Percentiles rank a stretch among this genome's conserved stretches.
These are phyloP conservation scores for Reticulitermes lucifugus DNA, from an alignment of 2,888 invertebrate species.

Conservation along the genomic window DNA sequence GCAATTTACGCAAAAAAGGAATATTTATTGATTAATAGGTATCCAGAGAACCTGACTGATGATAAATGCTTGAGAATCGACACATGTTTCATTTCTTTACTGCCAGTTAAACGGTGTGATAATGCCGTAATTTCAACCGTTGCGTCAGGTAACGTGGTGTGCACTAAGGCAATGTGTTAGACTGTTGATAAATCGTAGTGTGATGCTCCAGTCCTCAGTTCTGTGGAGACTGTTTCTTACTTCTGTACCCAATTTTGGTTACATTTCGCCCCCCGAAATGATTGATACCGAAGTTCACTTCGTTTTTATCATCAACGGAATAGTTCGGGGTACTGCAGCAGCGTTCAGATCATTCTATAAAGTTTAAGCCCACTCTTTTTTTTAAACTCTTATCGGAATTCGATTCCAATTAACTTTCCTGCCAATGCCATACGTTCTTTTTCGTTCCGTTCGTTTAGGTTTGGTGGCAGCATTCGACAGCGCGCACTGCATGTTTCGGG, in stretches of 20 bases:
- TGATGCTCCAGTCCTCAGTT: too few relatives aligned
- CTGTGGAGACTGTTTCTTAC: too few relatives aligned
- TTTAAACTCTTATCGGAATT: conserved; percentile 26
- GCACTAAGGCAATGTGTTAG: too few relatives aligned
- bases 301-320: neutral
- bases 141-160: too few relatives aligned
- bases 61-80: too few relatives aligned
- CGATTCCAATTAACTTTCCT: conserved; percentile 37
- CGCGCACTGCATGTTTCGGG: neutral
- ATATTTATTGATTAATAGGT: too few relatives aligned
- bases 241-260: neutral
- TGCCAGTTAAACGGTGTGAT: too few relatives aligned
- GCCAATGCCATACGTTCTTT: conserved; percentile 30
- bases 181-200: too few relatives aligned
- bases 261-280: neutral
- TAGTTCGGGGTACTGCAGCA: neutral
- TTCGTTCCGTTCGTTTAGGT: neutral
- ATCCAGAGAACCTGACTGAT: too few relatives aligned
- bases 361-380: neutral
- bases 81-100: too few relatives aligned
- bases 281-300: conserved; percentile 10
- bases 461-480: neutral
- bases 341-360: neutral
- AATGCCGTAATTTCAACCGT: too few relatives aligned
- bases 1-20: too few relatives aligned